Evolutionary conservation across 2,888 invertebrate species (phyloP).

Genomic region (Alsophila aescularia): DNA sequence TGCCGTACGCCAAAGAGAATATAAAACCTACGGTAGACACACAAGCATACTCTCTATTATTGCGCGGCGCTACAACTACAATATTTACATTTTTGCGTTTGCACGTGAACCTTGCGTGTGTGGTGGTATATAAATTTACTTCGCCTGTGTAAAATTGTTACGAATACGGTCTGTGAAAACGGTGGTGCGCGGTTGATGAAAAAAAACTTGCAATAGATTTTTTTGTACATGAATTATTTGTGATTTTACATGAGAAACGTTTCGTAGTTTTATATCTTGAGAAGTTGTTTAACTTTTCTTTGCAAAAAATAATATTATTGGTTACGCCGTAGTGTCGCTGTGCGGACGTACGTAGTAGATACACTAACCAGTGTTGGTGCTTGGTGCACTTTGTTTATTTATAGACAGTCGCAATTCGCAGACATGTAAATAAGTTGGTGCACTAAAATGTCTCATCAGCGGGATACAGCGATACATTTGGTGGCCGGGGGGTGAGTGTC

Average conservation of each 20-base stretch:
- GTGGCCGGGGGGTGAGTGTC: constrained; percentile 96
- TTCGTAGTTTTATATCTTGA: constrained; percentile 27
- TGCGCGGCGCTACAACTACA: constrained; percentile 18
- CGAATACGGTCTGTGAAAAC: constrained; percentile 37
- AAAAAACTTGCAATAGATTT: too few relatives aligned
- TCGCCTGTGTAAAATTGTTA: constrained; percentile 42
- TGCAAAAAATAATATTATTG: constrained; percentile 29
- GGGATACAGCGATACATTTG: constrained; percentile 96
- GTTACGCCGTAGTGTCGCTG: constrained; percentile 37
- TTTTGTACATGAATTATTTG: constrained; percentile 35
- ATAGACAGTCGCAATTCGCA: constrained; percentile 80
- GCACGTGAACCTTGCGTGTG: constrained; percentile 23
- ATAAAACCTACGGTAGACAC: too few relatives aligned
- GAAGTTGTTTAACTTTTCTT: constrained; percentile 3
- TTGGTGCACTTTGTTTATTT: constrained; percentile 83
- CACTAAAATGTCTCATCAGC: constrained; percentile 89
- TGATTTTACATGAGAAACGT: constrained; percentile 39
- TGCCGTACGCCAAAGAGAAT: too few relatives aligned
- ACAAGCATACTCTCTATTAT: too few relatives aligned
- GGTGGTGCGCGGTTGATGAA: constrained; percentile 52
- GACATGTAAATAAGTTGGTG: constrained; percentile 79
- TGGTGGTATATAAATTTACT: constrained; percentile 10
- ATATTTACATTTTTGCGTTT: constrained; percentile 24
- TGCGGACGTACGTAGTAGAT: constrained; percentile 51
- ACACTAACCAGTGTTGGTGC: constrained; percentile 65